These are phyloP conservation scores for Propithecus coquereli DNA, from an alignment of 2,113 vertebrate genomes.

Conservation along the genomic window DNA sequence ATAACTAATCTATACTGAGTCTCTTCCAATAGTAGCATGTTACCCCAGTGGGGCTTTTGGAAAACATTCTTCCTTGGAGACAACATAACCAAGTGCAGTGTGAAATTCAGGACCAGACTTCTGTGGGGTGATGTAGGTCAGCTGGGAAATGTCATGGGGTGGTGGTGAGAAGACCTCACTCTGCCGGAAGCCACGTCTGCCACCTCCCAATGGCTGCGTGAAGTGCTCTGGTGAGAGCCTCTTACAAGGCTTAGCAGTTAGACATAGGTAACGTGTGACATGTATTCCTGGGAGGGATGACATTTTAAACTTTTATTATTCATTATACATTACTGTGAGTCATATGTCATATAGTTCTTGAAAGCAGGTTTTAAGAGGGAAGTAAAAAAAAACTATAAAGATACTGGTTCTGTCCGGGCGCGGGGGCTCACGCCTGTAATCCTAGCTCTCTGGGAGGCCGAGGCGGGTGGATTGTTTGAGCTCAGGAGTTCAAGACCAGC, in stretches of 20 bases:
- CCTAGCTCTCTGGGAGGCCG: too few species aligned
- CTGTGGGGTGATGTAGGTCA: not conserved
- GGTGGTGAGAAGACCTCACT: not conserved
- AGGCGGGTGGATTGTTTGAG: too few species aligned
- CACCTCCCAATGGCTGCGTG: not conserved
- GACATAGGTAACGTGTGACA: not conserved
- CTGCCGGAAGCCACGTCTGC: not conserved
- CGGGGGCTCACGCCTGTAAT: too few species aligned
- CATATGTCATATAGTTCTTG: not conserved
- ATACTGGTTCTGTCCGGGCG: not conserved
- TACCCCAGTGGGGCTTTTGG: not conserved
- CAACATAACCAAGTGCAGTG: not conserved
- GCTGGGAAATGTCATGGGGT: not conserved
- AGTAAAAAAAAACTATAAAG: not conserved
- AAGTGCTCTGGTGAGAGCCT: not conserved
- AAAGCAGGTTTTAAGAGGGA: not conserved
- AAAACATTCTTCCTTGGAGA: not conserved
- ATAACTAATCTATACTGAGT: not conserved
- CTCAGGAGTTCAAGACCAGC: too few species aligned
- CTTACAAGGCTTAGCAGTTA: not conserved
- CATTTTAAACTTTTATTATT: not conserved
- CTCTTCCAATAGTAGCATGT: not conserved
- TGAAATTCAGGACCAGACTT: not conserved
- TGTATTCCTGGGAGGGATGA: not conserved
- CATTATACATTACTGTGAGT: not conserved